These are phyloP conservation scores for Tetragonula clypearis DNA, from an alignment of 1,140 invertebrate species.

Conservation along the genomic window DNA sequence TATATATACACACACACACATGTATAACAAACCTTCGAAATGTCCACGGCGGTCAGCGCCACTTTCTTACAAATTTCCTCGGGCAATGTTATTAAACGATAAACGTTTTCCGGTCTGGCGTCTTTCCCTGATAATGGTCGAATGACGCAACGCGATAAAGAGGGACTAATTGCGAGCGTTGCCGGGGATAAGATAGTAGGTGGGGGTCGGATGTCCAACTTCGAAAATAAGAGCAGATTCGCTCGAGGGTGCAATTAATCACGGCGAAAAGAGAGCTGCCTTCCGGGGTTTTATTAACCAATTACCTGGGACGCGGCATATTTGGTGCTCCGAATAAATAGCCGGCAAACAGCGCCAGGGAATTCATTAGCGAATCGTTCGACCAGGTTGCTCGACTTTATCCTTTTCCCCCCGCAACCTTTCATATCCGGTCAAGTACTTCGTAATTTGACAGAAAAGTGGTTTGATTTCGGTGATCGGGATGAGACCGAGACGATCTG, in stretches of 20 bases:
- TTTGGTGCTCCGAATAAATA: slow-evolving; percentile 66
- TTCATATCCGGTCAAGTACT: too few relatives aligned
- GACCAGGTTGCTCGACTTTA: slow-evolving; percentile 24
- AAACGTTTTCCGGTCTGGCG: slow-evolving; percentile 15
- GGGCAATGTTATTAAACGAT: slow-evolving; percentile 25
- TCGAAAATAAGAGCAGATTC: slow-evolving; percentile 62
- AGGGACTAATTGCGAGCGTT: slow-evolving; percentile 31
- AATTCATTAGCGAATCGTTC: slow-evolving; percentile 62
- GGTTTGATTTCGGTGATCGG: too few relatives aligned
- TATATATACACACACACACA: too few relatives aligned
- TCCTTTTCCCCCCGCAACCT: neutral
- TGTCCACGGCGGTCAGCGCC: neutral
- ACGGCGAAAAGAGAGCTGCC: slow-evolving; percentile 67
- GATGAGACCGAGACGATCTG: too few relatives aligned
- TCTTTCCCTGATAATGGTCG: neutral
- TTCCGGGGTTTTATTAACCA: slow-evolving; percentile 71
- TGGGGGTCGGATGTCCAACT: slow-evolving; percentile 49
- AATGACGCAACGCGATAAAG: slow-evolving; percentile 48
- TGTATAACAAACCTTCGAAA: neutral
- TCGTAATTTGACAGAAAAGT: too few relatives aligned
- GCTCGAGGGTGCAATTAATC: slow-evolving; percentile 68
- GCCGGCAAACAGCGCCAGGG: slow-evolving; percentile 54
- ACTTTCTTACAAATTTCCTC: slow-evolving; percentile 25
- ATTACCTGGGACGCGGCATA: slow-evolving; percentile 64
- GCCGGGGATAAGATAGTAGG: neutral